Conservation (phyloP, 2,888 invertebrate species). For the Hymenopus coronatus region DNA sequence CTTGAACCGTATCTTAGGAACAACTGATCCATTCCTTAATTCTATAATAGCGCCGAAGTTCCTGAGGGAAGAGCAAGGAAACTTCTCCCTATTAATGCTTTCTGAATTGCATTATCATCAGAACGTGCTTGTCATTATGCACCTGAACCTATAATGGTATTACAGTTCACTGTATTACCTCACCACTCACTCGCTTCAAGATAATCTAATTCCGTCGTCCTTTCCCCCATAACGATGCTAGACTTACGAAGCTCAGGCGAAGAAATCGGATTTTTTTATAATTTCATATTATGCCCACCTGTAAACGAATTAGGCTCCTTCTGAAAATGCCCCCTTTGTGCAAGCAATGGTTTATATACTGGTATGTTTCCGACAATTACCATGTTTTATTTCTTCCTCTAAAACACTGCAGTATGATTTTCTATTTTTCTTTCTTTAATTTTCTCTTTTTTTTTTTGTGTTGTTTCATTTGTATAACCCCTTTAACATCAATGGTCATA, state of each 20-base stretch:
- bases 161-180: neutral
- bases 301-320: neutral
- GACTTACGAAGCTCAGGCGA: neutral
- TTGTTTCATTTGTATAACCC: too few relatives aligned
- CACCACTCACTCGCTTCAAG: neutral
- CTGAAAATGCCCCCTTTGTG: too few relatives aligned
- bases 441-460: too few relatives aligned
- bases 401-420: too few relatives aligned
- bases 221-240: neutral
- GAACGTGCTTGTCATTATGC: neutral
- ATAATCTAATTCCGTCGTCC: neutral
- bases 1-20: too few relatives aligned
- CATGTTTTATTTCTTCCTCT: too few relatives aligned
- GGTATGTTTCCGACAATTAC: too few relatives aligned
- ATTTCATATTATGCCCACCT: neutral
- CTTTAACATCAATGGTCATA: too few relatives aligned
- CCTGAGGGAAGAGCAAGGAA: neutral
- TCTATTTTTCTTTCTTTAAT: too few relatives aligned
- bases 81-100: neutral
- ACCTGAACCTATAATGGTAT: neutral
- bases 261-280: neutral
- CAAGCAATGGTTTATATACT: too few relatives aligned
- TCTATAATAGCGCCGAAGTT: neutral
- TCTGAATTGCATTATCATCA: neutral
- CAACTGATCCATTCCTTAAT: neutral